Percentiles rank a stretch among this genome's conserved stretches.
Conservation (phyloP, 2,888 invertebrate species). For the Cremastinae sp. region DNA sequence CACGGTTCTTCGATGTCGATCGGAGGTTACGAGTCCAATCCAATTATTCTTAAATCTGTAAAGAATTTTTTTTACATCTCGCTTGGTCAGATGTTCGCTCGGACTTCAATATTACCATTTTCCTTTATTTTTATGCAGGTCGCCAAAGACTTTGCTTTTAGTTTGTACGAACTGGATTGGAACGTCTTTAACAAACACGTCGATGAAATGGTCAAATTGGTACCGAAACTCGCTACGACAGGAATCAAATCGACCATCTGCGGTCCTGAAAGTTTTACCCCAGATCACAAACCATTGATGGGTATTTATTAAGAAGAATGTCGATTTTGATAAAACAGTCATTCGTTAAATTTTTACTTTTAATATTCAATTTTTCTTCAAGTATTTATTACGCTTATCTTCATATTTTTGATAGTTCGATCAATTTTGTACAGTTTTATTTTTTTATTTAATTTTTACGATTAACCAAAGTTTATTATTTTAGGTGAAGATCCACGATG, state of each 20-base stretch:
- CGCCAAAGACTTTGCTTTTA: slow-evolving; percentile 89
- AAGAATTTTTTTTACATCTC: slow-evolving; percentile 46
- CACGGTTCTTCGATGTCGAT: slow-evolving; percentile 91
- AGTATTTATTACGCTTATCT: too few species aligned
- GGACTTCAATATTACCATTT: not conserved
- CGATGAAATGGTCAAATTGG: slow-evolving; percentile 86
- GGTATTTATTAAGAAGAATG: slow-evolving; percentile 79
- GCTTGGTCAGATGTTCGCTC: not conserved
- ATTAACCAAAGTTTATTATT: slow-evolving; percentile 18
- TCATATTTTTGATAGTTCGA: too few species aligned
- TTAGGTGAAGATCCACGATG: slow-evolving; percentile 79
- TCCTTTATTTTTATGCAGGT: slow-evolving; percentile 80
- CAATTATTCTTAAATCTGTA: slow-evolving; percentile 89
- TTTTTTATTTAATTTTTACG: not conserved
- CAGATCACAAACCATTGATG: slow-evolving; percentile 93
- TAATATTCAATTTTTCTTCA: too few species aligned
- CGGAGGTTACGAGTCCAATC: slow-evolving; percentile 94
- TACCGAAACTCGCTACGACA: slow-evolving; percentile 87
- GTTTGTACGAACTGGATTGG: slow-evolving; percentile 93
- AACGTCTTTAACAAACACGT: slow-evolving; percentile 90
- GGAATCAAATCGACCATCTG: slow-evolving; percentile 94
- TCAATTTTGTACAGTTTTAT: too few species aligned
- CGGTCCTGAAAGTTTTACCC: slow-evolving; percentile 95
- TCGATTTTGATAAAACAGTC: not conserved
- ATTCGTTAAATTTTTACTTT: too few species aligned